Evolutionary conservation across 2,113 vertebrate genomes (phyloP).

Genomic region (Eublepharis macularius): DNA sequence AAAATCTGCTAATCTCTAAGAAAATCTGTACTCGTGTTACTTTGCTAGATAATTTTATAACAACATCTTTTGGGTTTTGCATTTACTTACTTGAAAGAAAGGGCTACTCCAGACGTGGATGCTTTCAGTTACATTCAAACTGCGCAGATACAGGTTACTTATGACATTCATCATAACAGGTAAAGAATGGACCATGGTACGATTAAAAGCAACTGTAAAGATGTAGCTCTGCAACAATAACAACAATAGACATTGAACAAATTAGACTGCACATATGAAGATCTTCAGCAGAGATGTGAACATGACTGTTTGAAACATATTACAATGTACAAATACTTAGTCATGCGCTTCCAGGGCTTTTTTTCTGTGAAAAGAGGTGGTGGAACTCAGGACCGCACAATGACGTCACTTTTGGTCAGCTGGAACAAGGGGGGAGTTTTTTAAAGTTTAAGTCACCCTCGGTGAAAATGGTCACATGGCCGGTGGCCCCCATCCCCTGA

Average conservation of each 20-base stretch:
- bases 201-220: conserved; percentile 87
- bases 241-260: accelerated
- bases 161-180: conserved; percentile 90
- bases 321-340: not conserved
- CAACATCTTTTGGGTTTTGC: not conserved
- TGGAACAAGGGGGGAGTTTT: too few species aligned
- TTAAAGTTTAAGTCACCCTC: too few species aligned
- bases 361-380: too few species aligned
- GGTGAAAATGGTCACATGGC: too few species aligned
- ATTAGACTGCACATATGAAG: not conserved
- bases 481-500: too few species aligned
- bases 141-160: conserved; percentile 88
- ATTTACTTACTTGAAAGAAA: conserved; percentile 78
- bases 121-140: conserved; percentile 80
- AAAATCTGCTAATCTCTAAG: not conserved
- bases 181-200: conserved; percentile 91
- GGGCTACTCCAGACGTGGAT: conserved; percentile 93
- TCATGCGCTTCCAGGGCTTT: too few species aligned
- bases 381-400: too few species aligned
- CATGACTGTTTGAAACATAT: not conserved
- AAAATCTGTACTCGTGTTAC: not conserved
- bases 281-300: not conserved
- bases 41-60: not conserved
- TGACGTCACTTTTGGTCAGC: too few species aligned
- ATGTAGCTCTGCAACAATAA: conserved; percentile 77